Percentiles rank a stretch among this genome's conserved stretches.
Conservation (phyloP, 1,140 invertebrate genomes). For the Spodoptera frugiperda region DNA sequence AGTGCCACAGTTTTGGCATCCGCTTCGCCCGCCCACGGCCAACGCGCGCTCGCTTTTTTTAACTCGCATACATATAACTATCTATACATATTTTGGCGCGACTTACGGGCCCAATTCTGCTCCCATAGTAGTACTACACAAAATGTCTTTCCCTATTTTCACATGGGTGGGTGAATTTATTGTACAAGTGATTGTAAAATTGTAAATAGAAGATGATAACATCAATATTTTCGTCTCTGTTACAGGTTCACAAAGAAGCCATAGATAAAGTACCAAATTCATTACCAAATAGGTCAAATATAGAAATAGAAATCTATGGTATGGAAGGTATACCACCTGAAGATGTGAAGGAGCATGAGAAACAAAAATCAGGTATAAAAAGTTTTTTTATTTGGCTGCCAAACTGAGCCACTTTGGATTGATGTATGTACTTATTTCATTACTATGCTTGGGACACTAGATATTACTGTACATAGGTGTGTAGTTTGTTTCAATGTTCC, state of each 20-base stretch:
- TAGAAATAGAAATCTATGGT: constrained; percentile 99
- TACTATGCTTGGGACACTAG: constrained; percentile 79
- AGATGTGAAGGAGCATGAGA: constrained; percentile 97
- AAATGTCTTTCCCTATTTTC: constrained; percentile 61
- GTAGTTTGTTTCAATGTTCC: constrained; percentile 73
- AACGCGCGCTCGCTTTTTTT: constrained; percentile 67
- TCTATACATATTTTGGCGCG: constrained; percentile 79
- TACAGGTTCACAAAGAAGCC: constrained; percentile 99
- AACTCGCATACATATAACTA: constrained; percentile 62
- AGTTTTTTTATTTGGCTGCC: constrained; percentile 64
- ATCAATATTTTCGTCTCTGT: constrained; percentile 56
- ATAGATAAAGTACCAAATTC: constrained; percentile 99
- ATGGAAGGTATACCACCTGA: constrained; percentile 99
- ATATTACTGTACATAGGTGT: constrained; percentile 76
- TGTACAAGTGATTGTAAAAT: not conserved
- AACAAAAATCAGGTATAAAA: constrained; percentile 90
- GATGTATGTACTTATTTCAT: constrained; percentile 80
- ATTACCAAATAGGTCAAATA: constrained; percentile 98
- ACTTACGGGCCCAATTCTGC: constrained; percentile 67
- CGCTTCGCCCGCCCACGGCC: constrained; percentile 74
- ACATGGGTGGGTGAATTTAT: constrained; percentile 47
- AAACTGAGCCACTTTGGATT: constrained; percentile 69
- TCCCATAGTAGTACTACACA: constrained; percentile 68
- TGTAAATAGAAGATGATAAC: constrained; percentile 40
- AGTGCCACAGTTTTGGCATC: constrained; percentile 71